Conservation (phyloP, 2,797 vertebrate genomes). For the Myiotriccus ornatus region DNA sequence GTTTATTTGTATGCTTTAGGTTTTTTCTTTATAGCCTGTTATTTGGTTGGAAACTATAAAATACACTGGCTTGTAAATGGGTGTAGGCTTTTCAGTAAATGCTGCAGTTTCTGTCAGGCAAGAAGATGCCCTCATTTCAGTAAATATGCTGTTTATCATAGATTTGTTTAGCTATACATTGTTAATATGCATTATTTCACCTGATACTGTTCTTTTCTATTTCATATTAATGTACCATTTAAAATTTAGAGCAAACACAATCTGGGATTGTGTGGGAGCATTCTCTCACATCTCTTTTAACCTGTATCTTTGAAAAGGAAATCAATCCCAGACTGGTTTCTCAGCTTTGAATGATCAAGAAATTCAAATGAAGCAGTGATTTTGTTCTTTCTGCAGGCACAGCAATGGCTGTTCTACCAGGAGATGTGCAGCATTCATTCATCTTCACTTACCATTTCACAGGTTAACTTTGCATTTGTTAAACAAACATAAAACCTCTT, state of each 20-base stretch:
- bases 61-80: background rate
- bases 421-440: background rate
- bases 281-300: background rate
- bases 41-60: constrained; percentile 5
- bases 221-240: background rate
- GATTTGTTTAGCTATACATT: background rate
- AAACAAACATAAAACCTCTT: background rate
- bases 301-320: background rate
- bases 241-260: background rate
- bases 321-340: background rate
- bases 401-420: background rate
- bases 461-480: background rate
- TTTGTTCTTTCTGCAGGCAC: background rate
- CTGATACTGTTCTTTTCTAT: background rate
- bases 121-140: background rate
- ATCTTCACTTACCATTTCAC: background rate
- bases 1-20: background rate
- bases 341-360: background rate
- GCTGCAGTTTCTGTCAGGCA: background rate
- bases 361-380: background rate
- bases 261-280: background rate
- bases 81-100: constrained; percentile 1
- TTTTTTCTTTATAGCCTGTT: background rate
- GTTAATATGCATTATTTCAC: background rate
- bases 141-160: background rate